Evolutionary conservation across 37 sponge, comb jelly and placozoan species (phyloP).

Genomic region (Dysidea cf. avara): DNA sequence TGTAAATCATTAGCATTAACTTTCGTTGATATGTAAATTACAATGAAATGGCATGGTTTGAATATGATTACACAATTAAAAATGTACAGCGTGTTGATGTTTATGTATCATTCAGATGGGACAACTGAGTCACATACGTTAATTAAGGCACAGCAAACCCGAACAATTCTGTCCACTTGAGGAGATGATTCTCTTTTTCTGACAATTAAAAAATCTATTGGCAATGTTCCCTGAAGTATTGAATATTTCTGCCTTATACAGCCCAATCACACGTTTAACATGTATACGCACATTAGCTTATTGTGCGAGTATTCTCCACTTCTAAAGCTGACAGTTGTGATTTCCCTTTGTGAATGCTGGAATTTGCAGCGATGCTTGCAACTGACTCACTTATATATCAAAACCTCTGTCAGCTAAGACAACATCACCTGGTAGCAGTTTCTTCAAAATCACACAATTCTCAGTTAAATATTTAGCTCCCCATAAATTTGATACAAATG

Average conservation of each 20-base stretch:
- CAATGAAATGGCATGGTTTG: too few species aligned
- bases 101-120: constrained; percentile 58
- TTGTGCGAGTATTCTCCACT: constrained; percentile 57
- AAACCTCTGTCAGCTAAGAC: constrained; percentile 77
- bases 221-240: constrained; percentile 47
- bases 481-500: constrained; percentile 59
- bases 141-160: constrained; percentile 56
- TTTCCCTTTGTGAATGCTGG: constrained; percentile 78
- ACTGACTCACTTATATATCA: constrained; percentile 70
- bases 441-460: constrained; percentile 49
- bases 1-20: too few species aligned
- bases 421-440: constrained; percentile 73
- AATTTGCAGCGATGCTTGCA: too few species aligned
- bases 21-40: too few species aligned
- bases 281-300: constrained; percentile 86
- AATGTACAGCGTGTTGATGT: too few species aligned
- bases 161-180: constrained; percentile 40
- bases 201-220: constrained; percentile 38
- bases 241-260: constrained; percentile 51
- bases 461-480: constrained; percentile 73
- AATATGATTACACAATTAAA: too few species aligned
- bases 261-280: constrained; percentile 74
- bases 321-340: constrained; percentile 47
- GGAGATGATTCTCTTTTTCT: constrained; percentile 7
- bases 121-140: constrained; percentile 66